Base-by-base conservation (phyloP, 2,113 vertebrate species). In the Terrapene triunguis region DNA sequence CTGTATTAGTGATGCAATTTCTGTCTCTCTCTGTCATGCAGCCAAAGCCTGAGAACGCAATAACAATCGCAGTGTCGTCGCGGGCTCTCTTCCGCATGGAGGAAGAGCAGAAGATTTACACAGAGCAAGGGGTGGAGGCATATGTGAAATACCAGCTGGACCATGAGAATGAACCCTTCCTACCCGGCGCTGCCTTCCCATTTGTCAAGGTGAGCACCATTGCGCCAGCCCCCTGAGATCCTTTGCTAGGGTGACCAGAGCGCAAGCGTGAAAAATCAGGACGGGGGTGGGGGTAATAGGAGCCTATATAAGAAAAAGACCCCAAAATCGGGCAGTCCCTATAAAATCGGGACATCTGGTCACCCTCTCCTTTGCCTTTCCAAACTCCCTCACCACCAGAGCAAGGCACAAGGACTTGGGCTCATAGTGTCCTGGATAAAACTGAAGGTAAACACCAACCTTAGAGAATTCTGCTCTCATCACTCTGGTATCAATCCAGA, bases 81-180 rank as follows among this genome's bases (percentile, higher is more conserved):
- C 98, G 99, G 4, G 99, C 99, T 9, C 98, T 99, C 51, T 99
- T 99, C 98, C 99, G 98, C 96, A 99, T 99, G 99, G 99, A 99
- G 32, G 98, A 98, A 94, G 99, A 99, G 97, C 99, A 99, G 97
- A 98, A 98, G 87, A 99, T 99, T 92, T 99, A 98, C 90, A 95
- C 95, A 0, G 98, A 99, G 94, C 98, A 99, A 59, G 99, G 99
- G 2, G 98, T 99, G 97, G 99, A 99, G 92, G 99, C 99, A 24
- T 99, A 99, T 0, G 98, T 99, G 90, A 98, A 98, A 83, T 99
- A 99, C 86, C 99, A 99, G 96, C 98, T 99, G 97, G 98, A 99
- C 80, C 99, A 99, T 0, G 99, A 99, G 98, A 98, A 97, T 0
- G 98, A 99, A 95, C 99, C 99, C 21, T 99, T 99, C 93, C 97